Conservation (phyloP, 2,797 vertebrate species). For the Rallus crepitans region DNA sequence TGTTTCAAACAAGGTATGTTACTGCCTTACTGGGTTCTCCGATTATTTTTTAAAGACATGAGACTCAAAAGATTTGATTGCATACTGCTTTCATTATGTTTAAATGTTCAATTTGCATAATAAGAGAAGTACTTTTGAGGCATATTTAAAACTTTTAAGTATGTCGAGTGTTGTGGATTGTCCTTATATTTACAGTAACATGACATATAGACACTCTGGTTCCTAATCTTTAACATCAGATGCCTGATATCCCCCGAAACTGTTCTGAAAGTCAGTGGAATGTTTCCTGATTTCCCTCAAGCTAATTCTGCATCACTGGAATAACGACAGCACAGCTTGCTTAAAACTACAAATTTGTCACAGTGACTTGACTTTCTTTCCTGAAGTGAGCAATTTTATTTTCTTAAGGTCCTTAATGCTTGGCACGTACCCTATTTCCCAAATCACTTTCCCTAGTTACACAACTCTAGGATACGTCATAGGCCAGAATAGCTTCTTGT, state of each 20-base stretch:
- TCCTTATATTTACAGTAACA: not conserved
- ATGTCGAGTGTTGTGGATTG: not conserved
- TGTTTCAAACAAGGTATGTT: not conserved
- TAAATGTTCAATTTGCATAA: not conserved
- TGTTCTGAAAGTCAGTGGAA: not conserved
- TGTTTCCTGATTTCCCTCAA: not conserved
- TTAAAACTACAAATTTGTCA: not conserved
- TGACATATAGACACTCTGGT: not conserved
- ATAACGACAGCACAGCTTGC: not conserved
- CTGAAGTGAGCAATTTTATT: not conserved
- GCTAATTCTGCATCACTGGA: not conserved
- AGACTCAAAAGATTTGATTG: not conserved
- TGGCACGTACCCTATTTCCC: not conserved
- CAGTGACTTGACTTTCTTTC: not conserved
- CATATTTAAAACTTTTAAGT: not conserved
- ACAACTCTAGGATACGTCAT: not conserved
- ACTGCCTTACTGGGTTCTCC: not conserved
- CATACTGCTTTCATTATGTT: not conserved
- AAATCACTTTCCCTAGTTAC: not conserved
- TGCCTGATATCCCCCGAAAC: not conserved
- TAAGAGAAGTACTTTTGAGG: not conserved
- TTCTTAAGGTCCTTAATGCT: not conserved
- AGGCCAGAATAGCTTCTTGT: not conserved
- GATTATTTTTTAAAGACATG: not conserved
- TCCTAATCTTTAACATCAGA: not conserved